Evolutionary conservation across 2,797 vertebrate genomes (phyloP), one percentile per base, ranked within the genome.

Genomic region (Diplodus puntazzo): DNA sequence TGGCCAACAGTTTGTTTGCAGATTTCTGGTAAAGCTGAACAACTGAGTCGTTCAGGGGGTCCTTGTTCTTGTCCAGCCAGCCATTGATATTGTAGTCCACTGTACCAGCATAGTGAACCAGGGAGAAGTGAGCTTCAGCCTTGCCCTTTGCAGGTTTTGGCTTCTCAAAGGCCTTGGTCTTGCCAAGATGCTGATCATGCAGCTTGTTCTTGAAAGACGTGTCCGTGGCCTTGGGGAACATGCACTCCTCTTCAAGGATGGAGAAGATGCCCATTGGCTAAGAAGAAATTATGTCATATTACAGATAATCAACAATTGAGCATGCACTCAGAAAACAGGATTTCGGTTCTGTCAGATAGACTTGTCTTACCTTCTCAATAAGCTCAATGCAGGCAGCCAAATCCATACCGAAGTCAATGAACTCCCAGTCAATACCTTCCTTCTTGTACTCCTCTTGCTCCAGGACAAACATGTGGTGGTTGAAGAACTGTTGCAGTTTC

Each of bases 51-150:
- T 97, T 97, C 90, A 97, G 88, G 3, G 96, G 96, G 81, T 97
- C 96, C 92, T 97, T 97, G 93, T 97, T 97, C 91, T 97, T 97
- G 69, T 97, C 96, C 86, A 97, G 87, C 96, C 96, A 97, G 74
- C 96, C 96, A 0, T 0, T 25, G 77, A 97, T 95, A 48, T 96
- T 97, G 92, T 97, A 97, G 83, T 97, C 96, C 79, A 97, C 96
- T 0, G 95, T 96, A 61, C 96, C 96, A 1, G 96, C 96, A 2
- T 97, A 97, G 83, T 97, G 96, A 2, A 96, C 62, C 85, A 97
- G 88, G 0, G 96, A 91, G 88, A 97, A 97, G 89, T 97, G 96
- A 72, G 96, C 96, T 5, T 97, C 96, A 0, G 95, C 86, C 16
- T 90, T 97, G 58, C 96, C 96, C 89, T 97, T 97, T 80, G 48